A percentile compares a stretch with the other conserved stretches of the same genome.
Evolutionary conservation across 2,888 invertebrate species (phyloP).

Genomic region (Troglohyphantes excavatus): DNA sequence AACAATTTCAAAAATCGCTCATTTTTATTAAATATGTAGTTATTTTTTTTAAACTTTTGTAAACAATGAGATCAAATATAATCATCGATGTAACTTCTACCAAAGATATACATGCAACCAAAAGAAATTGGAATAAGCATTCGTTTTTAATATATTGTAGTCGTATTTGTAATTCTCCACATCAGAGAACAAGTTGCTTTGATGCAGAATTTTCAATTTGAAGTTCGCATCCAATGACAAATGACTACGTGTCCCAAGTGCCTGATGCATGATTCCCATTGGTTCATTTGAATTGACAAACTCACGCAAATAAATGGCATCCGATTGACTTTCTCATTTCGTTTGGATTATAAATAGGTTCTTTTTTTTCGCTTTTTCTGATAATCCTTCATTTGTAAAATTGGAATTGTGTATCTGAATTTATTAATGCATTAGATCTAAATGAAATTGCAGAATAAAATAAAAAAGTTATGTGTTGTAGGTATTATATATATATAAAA

Average conservation of each 20-base stretch:
- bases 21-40: too few relatives aligned
- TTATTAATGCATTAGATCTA: too few relatives aligned
- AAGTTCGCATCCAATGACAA: background rate
- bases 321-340: slow-evolving; percentile 1
- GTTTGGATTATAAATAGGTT: background rate
- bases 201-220: background rate
- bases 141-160: too few relatives aligned
- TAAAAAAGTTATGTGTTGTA: too few relatives aligned
- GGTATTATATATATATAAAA: too few relatives aligned
- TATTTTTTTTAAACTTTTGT: too few relatives aligned
- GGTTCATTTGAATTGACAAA: background rate
- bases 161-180: background rate
- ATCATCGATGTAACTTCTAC: too few relatives aligned
- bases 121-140: background rate
- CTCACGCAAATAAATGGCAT: background rate
- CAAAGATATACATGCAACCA: too few relatives aligned
- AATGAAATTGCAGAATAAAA: too few relatives aligned
- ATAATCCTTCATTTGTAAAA: background rate
- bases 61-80: too few relatives aligned
- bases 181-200: background rate
- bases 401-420: background rate
- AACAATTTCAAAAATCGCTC: too few relatives aligned
- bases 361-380: background rate
- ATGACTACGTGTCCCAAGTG: background rate
- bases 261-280: background rate